Evolutionary conservation across 2,797 vertebrate genomes (phyloP), one percentile per base, ranked within the genome.

Genomic region (Sebastes minor): DNA sequence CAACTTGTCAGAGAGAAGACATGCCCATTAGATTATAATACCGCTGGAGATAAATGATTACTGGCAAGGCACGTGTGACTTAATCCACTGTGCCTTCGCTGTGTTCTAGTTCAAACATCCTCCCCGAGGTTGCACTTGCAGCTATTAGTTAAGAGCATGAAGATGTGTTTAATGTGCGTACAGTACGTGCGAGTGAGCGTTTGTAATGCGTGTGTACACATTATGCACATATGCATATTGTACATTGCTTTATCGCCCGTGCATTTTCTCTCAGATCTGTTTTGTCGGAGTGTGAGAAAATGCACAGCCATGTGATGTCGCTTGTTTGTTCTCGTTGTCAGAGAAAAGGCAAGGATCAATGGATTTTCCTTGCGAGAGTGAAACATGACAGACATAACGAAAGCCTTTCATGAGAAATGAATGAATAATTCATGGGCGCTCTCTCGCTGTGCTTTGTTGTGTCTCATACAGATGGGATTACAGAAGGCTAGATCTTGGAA

Each of bases 401-500:
- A 96, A 96, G 93, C 94, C 95, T 96, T 96, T 96, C 95, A 96
- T 96, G 95, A 95, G 92, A 93, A 93, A 92, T 88, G 86, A 86
- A 96, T 96, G 95, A 95, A 96, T 96, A 94, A 96, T 96, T 95
- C 94, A 96, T 96, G 79, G 71, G 85, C 85, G 89, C 95, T 94
- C 93, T 94, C 94, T 95, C 71, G 90, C 95, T 94, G 94, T 82
- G 95, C 96, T 96, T 96, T 96, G 95, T 95, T 95, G 95, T 95
- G 95, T 94, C 93, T 95, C 92, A 91, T 96, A 95, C 96, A 96
- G 96, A 96, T 96, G 95, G 95, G 96, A 96, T 96, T 96, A 96
- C 95, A 95, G 94, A 95, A 93, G 95, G 94, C 94, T 94, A 93
- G 95, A 96, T 96, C 94, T 96, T 96, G 95, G 95, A 96, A 96